phyloP scores from a whole-genome alignment of 2,888 invertebrate species.

The Dicyrtomina minuta region DNA sequence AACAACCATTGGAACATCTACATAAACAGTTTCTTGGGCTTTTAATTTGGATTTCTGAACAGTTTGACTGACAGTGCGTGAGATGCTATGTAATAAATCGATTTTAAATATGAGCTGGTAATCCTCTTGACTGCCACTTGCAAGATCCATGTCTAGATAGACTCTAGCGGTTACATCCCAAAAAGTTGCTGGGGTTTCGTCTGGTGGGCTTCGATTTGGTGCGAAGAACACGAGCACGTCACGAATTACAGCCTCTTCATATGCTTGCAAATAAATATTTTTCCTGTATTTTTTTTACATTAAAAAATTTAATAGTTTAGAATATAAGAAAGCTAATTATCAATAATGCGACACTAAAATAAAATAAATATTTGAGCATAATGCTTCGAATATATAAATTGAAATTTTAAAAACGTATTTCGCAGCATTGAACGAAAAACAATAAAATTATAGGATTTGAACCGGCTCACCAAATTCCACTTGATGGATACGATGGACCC shows the following conservation, averaged over 20 bases:
- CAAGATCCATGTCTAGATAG: conserved; percentile 10
- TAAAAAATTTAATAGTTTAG: too few relatives aligned
- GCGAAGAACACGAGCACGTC: conserved; percentile 61
- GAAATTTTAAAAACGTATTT: neutral
- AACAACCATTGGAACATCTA: too few relatives aligned
- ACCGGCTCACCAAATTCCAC: conserved; percentile 89
- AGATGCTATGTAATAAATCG: too few relatives aligned
- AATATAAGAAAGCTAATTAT: neutral
- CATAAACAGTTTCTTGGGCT: too few relatives aligned
- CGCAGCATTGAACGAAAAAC: too few relatives aligned
- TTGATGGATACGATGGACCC: conserved; percentile 73
- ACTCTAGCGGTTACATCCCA: conserved; percentile 48
- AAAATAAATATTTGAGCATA: neutral
- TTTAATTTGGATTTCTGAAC: too few relatives aligned
- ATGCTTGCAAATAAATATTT: conserved; percentile 67
- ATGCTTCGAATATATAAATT: neutral
- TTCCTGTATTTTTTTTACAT: too few relatives aligned
- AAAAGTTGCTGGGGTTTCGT: conserved; percentile 40
- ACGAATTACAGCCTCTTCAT: conserved; percentile 65
- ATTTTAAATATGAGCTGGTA: too few relatives aligned
- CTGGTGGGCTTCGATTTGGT: conserved; percentile 39
- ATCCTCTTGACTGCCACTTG: too few relatives aligned
- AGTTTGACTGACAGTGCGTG: too few relatives aligned
- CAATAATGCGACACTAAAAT: neutral
- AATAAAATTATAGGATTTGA: too few relatives aligned